A percentile compares a stretch with the other conserved stretches of the same genome.
Conservation (phyloP, 2,888 invertebrate species). For the Aleiodes testaceus region DNA sequence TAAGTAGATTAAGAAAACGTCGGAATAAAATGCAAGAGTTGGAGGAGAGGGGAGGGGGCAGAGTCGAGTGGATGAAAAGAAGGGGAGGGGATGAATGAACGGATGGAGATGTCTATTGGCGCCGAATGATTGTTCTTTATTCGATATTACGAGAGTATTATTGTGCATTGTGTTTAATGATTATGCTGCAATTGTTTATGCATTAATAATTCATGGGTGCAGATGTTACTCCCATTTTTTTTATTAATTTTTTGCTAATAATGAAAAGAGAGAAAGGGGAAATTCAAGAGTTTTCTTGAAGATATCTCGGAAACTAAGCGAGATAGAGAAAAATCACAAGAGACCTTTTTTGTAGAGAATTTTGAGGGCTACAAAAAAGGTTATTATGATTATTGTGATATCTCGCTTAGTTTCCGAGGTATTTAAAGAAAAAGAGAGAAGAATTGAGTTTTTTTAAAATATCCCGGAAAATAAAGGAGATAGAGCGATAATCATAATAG, state of each 20-base stretch:
- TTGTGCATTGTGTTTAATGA: not conserved
- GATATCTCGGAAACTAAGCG: too few relatives aligned
- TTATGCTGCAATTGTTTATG: not conserved
- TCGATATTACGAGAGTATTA: not conserved
- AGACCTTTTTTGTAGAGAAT: too few relatives aligned
- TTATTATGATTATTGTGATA: too few relatives aligned
- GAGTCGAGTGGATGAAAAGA: too few relatives aligned
- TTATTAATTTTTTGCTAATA: not conserved
- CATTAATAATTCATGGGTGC: not conserved
- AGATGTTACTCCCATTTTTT: not conserved
- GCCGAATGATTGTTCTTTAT: conserved; percentile 14
- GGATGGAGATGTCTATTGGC: conserved; percentile 10
- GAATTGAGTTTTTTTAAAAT: too few relatives aligned
- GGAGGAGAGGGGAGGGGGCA: conserved; percentile 39
- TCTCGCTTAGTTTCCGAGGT: too few relatives aligned
- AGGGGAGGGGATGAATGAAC: conserved; percentile 1
- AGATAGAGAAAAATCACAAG: too few relatives aligned
- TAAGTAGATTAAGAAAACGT: conserved; percentile 66
- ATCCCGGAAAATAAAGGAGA: too few relatives aligned
- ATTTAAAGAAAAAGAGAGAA: too few relatives aligned
- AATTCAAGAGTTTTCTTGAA: too few relatives aligned
- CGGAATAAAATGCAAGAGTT: conserved; percentile 37
- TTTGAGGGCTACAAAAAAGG: too few relatives aligned
- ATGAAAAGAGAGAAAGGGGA: not conserved
- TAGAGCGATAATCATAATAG: too few relatives aligned